A percentile compares a stretch with the other conserved stretches of the same genome.
Evolutionary conservation across 2,888 invertebrate genomes (phyloP).

Genomic region (Phania funesta): DNA sequence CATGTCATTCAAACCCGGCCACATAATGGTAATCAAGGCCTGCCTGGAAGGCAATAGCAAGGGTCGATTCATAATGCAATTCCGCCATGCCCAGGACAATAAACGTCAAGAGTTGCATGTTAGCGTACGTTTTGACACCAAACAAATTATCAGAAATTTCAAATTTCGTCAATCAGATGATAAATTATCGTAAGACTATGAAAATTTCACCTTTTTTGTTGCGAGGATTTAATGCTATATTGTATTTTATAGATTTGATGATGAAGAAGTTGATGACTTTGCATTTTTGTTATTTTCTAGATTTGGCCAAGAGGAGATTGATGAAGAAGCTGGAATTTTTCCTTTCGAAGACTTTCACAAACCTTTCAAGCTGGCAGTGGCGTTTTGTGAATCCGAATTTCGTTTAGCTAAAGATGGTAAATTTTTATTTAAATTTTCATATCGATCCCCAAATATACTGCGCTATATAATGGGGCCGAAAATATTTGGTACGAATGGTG

Average conservation of each 20-base stretch:
- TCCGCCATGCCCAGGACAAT: constrained; percentile 42
- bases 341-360: constrained; percentile 46
- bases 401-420: constrained; percentile 55
- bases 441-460: constrained; percentile 41
- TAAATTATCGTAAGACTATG: constrained; percentile 35
- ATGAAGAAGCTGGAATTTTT: background rate
- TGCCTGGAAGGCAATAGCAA: constrained; percentile 37
- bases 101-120: constrained; percentile 52
- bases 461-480: constrained; percentile 40
- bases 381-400: constrained; percentile 30
- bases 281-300: constrained; percentile 47
- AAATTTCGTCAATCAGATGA: constrained; percentile 34
- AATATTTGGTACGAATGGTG: constrained; percentile 55
- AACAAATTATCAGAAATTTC: constrained; percentile 40
- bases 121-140: constrained; percentile 54
- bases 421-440: constrained; percentile 32
- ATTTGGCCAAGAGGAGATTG: constrained; percentile 38
- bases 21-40: constrained; percentile 31
- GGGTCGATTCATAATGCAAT: constrained; percentile 55
- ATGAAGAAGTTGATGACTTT: constrained; percentile 44
- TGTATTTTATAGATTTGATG: constrained; percentile 38
- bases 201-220: background rate
- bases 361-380: constrained; percentile 49
- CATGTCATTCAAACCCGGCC: constrained; percentile 43
- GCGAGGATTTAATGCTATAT: background rate